Conservation (phyloP, 2,113 vertebrate genomes). For the Ardeotis arabs region DNA sequence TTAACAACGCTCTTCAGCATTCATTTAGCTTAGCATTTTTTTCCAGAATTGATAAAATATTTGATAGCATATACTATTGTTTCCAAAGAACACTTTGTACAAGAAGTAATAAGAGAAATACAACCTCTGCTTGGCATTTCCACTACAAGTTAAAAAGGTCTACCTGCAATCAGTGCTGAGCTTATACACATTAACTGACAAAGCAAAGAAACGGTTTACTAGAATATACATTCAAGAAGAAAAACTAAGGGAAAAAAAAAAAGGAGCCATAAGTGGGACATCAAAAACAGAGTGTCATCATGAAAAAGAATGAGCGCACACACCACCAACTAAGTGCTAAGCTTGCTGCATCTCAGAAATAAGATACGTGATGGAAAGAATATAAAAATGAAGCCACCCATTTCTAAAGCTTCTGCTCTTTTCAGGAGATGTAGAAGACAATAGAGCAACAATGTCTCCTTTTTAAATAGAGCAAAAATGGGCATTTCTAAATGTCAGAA, state of each 20-base stretch:
- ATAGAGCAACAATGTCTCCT: not conserved
- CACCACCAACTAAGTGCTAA: not conserved
- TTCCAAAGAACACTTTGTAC: constrained; percentile 55
- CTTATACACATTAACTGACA: constrained; percentile 49
- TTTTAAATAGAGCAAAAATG: not conserved
- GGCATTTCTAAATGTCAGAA: constrained; percentile 44
- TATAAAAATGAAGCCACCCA: not conserved
- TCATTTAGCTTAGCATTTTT: constrained; percentile 35
- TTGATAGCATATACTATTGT: constrained; percentile 62
- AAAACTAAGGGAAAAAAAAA: not conserved
- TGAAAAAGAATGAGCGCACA: not conserved
- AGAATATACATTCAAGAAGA: constrained; percentile 42
- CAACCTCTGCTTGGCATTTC: not conserved
- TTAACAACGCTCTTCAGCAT: constrained; percentile 49
- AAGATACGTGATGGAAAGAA: not conserved
- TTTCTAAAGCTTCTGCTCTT: not conserved
- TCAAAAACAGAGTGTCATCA: not conserved
- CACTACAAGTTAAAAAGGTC: not conserved
- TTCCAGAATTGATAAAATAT: constrained; percentile 50
- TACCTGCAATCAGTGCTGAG: constrained; percentile 49
- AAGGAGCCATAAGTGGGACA: not conserved
- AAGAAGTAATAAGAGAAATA: constrained; percentile 38
- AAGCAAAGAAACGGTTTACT: constrained; percentile 52
- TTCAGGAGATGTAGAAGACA: not conserved
- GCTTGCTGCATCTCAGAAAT: not conserved